These are phyloP conservation scores for Magallana ariakensis DNA, from an alignment of 1,140 invertebrate species.

Conservation along the genomic window DNA sequence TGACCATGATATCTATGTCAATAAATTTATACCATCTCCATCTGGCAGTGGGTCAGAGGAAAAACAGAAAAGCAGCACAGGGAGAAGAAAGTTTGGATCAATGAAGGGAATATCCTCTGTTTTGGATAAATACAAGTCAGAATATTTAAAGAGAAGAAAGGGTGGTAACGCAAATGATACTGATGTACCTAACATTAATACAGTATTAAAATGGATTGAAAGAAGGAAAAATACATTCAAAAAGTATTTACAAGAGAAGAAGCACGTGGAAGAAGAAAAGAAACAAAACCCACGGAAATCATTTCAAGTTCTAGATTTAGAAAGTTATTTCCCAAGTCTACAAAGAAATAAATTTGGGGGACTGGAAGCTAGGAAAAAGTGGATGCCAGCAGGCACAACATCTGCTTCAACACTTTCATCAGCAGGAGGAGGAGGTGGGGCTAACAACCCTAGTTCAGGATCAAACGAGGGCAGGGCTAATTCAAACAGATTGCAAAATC, in stretches of 20 bases:
- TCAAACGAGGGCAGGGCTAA: neutral
- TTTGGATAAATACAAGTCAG: constrained; percentile 9
- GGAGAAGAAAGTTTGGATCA: constrained; percentile 15
- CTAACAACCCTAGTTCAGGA: neutral
- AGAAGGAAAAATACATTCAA: neutral
- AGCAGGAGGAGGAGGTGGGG: neutral
- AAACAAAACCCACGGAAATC: neutral
- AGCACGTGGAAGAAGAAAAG: neutral
- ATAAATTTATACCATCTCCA: too few relatives aligned
- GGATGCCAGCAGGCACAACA: neutral
- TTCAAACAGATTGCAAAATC: neutral
- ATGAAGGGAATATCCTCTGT: constrained; percentile 1
- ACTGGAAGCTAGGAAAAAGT: neutral
- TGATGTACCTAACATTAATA: neutral
- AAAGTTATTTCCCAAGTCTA: constrained; percentile 16
- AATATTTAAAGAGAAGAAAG: constrained; percentile 1
- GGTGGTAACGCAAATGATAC: neutral
- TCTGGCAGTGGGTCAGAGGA: too few relatives aligned
- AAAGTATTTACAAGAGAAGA: neutral
- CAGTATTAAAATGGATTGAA: constrained; percentile 10
- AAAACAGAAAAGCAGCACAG: neutral
- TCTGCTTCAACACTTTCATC: neutral
- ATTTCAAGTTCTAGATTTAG: neutral
- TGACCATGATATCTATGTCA: neutral
- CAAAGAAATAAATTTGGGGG: constrained; percentile 19